Evolutionary conservation across 2,888 invertebrate genomes (phyloP).

Genomic region (Ophioninae sp.): DNA sequence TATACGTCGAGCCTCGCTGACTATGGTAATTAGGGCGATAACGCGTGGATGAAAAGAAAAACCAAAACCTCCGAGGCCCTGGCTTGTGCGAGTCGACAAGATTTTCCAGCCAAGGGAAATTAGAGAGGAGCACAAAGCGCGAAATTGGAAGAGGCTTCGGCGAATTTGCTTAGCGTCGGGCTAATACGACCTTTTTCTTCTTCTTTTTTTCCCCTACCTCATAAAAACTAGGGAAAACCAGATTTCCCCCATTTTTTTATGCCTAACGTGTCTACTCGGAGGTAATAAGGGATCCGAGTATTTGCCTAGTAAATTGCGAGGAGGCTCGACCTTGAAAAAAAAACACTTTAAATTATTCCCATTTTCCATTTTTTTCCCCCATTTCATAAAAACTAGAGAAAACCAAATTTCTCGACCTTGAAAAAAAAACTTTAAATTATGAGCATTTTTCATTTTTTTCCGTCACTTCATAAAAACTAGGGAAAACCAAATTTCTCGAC

Average conservation of each 20-base stretch:
- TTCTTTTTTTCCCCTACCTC: slow-evolving; percentile 1
- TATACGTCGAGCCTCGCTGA: slow-evolving; percentile 47
- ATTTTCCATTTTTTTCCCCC: no score
- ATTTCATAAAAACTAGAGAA: no score
- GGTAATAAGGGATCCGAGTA: background rate
- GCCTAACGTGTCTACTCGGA: background rate
- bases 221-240: no score
- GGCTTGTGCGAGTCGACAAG: slow-evolving; percentile 14
- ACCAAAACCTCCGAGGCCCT: slow-evolving; percentile 5
- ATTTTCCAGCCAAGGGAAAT: slow-evolving; percentile 48
- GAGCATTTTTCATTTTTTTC: no score
- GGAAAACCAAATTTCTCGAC: no score
- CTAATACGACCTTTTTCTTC: slow-evolving; percentile 26
- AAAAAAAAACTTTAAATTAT: no score
- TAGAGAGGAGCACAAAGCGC: slow-evolving; percentile 51
- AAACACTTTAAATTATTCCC: no score
- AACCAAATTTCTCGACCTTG: no score
- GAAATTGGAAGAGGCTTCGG: slow-evolving; percentile 58
- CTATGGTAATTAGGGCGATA: slow-evolving; percentile 64
- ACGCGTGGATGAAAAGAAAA: slow-evolving; percentile 52
- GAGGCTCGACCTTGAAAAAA: background rate
- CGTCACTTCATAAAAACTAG: no score
- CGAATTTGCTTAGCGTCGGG: slow-evolving; percentile 36
- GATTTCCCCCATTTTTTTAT: no score
- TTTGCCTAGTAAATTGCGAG: background rate